These are phyloP conservation scores for Geotrupes spiniger DNA, from an alignment of 2,888 invertebrate genomes.

Conservation along the genomic window DNA sequence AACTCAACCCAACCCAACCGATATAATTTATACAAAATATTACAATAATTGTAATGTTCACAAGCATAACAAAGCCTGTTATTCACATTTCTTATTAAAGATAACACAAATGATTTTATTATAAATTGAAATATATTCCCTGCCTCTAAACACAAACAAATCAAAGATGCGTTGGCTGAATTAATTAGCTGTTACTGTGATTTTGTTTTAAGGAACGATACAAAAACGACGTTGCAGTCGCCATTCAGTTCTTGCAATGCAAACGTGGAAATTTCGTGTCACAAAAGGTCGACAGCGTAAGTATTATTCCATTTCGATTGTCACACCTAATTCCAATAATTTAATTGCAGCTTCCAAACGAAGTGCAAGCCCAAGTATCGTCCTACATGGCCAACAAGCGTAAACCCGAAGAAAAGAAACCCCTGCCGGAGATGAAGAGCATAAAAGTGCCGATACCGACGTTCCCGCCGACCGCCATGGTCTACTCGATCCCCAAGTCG, in stretches of 20 bases:
- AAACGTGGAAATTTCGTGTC: conserved; percentile 93
- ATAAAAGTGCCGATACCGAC: conserved; percentile 75
- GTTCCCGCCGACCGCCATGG: conserved; percentile 84
- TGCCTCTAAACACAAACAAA: too few relatives aligned
- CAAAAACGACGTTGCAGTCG: conserved; percentile 88
- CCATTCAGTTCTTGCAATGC: conserved; percentile 91
- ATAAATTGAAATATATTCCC: too few relatives aligned
- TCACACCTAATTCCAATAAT: neutral
- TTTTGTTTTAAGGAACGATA: conserved; percentile 78
- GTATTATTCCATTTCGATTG: conserved; percentile 40
- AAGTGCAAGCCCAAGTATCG: conserved; percentile 87
- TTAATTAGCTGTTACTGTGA: too few relatives aligned
- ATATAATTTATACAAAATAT: too few relatives aligned
- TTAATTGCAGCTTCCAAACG: conserved; percentile 73
- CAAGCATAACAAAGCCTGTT: too few relatives aligned
- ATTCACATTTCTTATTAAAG: too few relatives aligned
- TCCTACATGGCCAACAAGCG: conserved; percentile 69
- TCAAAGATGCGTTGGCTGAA: too few relatives aligned
- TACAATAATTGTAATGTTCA: too few relatives aligned
- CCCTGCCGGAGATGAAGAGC: conserved; percentile 56
- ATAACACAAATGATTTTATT: too few relatives aligned
- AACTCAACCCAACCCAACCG: too few relatives aligned
- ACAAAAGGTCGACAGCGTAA: conserved; percentile 85
- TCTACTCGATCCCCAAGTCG: conserved; percentile 60
- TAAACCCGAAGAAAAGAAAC: conserved; percentile 50